Conservation (phyloP, 2,888 invertebrate species). For the Formica aserva region DNA sequence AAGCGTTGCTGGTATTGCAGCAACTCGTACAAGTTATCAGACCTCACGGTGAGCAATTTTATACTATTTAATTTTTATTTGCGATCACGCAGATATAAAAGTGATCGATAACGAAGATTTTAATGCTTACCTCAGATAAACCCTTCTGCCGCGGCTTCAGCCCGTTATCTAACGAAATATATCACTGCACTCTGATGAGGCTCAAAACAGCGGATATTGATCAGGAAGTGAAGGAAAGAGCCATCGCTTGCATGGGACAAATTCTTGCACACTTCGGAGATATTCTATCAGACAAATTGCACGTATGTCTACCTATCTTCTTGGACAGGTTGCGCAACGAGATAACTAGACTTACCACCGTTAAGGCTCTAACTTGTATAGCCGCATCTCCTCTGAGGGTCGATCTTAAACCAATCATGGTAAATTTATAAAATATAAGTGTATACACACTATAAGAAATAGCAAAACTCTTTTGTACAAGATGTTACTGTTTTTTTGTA, state of each 20-base stretch:
- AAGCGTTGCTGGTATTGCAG: conserved; percentile 96
- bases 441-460: neutral
- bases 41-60: conserved; percentile 89
- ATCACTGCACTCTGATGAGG: conserved; percentile 93
- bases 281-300: conserved; percentile 92
- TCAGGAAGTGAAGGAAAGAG: conserved; percentile 99
- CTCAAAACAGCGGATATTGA: conserved; percentile 98
- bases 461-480: conserved; percentile 14
- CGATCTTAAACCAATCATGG: conserved; percentile 93
- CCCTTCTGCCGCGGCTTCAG: conserved; percentile 90
- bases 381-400: conserved; percentile 96
- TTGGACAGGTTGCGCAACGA: conserved; percentile 98
- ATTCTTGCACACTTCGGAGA: conserved; percentile 97
- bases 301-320: conserved; percentile 96
- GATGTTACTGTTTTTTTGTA: conserved; percentile 81
- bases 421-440: conserved; percentile 78
- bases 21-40: conserved; percentile 97
- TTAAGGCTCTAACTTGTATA: conserved; percentile 97
- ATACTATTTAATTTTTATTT: conserved; percentile 7
- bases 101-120: neutral
- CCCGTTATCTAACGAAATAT: conserved; percentile 93
- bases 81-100: neutral
- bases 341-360: conserved; percentile 98
- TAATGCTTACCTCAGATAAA: conserved; percentile 79
- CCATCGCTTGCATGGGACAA: conserved; percentile 98